Base-by-base conservation (phyloP, 2,888 invertebrate species). In the Leptinotarsa juncta region DNA sequence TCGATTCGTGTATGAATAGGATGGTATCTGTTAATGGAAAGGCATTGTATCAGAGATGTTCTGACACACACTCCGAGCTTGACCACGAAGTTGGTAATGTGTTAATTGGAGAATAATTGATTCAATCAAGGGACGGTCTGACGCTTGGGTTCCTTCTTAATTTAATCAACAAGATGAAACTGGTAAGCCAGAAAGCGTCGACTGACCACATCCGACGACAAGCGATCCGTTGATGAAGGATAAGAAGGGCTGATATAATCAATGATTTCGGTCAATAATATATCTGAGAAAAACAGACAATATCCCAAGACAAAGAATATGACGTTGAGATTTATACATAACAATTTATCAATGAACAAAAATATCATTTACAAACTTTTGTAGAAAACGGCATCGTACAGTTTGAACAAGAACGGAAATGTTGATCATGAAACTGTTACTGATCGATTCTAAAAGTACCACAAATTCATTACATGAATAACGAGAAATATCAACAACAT, bases 21-120 rank as follows among this genome's bases (percentile, higher is more conserved):
- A 72, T 69, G 57, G 71, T 55, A 71, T 71, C 70, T 73, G 65
- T 67, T 77, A 80, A 77, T 75, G 71, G 74, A 76, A 66, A 67
- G 78, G 73, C 73, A 80, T 79, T 79, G 78, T 79, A 77, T 78
- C 74, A 74, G 69, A 69, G 67, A 75, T 72, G 76, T 72, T 74
- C 72, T 69, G 69, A 60, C 69, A 69, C 69, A 48, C 20, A 70
- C 75, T 78, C 62, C 74, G 12, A 55, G 69, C 57, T 53, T 48
- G 69, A 57, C 42, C 55, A 48, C 53, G 48, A 18, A 57, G 57
- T 53, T 69, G 18, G 7, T 69, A 84, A 85, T 84, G 83, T 78
- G 82, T 80, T 85, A 85, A 85, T 85, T 85, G 83, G 84, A 85
- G 84, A 83, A 82, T 85, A 86, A 85, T 85, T 85, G 85, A 85